Base-by-base conservation (phyloP, 92 coral and sea anemone genomes). In the Isaurus tuberculatus region DNA sequence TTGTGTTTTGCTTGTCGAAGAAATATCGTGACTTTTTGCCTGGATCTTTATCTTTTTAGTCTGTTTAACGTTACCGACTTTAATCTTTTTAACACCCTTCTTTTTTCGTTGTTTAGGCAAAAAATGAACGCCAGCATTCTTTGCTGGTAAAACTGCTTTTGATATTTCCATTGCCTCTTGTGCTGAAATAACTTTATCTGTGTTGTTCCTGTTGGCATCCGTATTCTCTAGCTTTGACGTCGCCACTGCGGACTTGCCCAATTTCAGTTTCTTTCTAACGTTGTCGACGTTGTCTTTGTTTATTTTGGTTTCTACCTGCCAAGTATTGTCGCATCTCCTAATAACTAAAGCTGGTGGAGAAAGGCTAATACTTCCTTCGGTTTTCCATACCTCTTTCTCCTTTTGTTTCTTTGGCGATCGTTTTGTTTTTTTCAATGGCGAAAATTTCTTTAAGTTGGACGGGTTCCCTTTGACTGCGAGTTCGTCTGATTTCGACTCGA, bases 311-410 rank as follows among this genome's bases (percentile, higher is more conserved):
- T 91, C 92, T 13, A 93, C 94, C 53, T 79, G 92, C 97, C 97
- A 93, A 46, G 94, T 88, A 73, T 93, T 89, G 60, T 93, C 93
- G 72, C 85, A 92, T 20, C 97, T 89, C 32, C 92, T 88, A 36
- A 93, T 74, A 25, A 93, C 91, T 26, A 93, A 68, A 33, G 97
- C 94, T 72, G 97, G 97, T 3, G 97, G 97, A 55, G 97, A 93
- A 49, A 89, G 57, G 55, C 81, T 80, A 71, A 78, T 79, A 79
- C 86, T 48, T 31, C 43, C 80, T 16, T 29, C 82, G 26, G 22
- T 37, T 77, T 14, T 77, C 44, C 46, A 25, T 8, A 60, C 28
- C 17, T 48, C 84, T 27, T 34, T 43, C 27, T 83, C 79, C 15
- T 60, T 26, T 73, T 81, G 86, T 60, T 29, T 84, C 66, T 86